A percentile compares a stretch with the other conserved stretches of the same genome.
phyloP scores from a whole-genome alignment of 2,888 invertebrate genomes.

The Folsomia manolachei region DNA sequence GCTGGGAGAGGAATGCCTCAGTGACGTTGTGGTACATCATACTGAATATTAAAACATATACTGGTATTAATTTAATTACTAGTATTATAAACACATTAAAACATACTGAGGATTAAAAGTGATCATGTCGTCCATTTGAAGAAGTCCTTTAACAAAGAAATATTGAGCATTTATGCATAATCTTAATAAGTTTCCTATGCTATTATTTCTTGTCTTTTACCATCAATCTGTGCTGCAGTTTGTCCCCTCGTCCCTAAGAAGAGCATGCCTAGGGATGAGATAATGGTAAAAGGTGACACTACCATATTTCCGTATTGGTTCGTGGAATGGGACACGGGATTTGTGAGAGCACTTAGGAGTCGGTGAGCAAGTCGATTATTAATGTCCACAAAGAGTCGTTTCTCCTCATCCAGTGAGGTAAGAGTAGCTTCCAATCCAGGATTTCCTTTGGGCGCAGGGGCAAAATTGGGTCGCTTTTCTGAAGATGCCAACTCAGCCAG shows the following conservation, averaged over 20 bases:
- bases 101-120: slow-evolving; percentile 91
- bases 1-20: slow-evolving; percentile 66
- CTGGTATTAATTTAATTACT: too few relatives aligned
- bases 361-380: slow-evolving; percentile 82
- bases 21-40: slow-evolving; percentile 80
- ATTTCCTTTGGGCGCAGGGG: slow-evolving; percentile 48
- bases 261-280: slow-evolving; percentile 84
- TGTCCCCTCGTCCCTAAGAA: slow-evolving; percentile 81
- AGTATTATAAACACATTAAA: too few relatives aligned
- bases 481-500: slow-evolving; percentile 15
- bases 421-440: slow-evolving; percentile 66
- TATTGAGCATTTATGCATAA: too few relatives aligned
- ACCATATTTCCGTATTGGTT: slow-evolving; percentile 66
- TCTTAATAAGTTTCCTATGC: too few relatives aligned
- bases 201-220: too few relatives aligned
- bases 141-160: too few relatives aligned
- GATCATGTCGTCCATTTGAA: slow-evolving; percentile 80
- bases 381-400: slow-evolving; percentile 72
- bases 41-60: too few relatives aligned
- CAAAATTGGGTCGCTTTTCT: slow-evolving; percentile 45
- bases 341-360: slow-evolving; percentile 58
- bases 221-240: slow-evolving; percentile 87
- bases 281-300: slow-evolving; percentile 78
- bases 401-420: slow-evolving; percentile 68
- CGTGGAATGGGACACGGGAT: slow-evolving; percentile 66